Evolutionary conservation across 2,888 invertebrate genomes (phyloP).

Genomic region (Clistopyga incitator): DNA sequence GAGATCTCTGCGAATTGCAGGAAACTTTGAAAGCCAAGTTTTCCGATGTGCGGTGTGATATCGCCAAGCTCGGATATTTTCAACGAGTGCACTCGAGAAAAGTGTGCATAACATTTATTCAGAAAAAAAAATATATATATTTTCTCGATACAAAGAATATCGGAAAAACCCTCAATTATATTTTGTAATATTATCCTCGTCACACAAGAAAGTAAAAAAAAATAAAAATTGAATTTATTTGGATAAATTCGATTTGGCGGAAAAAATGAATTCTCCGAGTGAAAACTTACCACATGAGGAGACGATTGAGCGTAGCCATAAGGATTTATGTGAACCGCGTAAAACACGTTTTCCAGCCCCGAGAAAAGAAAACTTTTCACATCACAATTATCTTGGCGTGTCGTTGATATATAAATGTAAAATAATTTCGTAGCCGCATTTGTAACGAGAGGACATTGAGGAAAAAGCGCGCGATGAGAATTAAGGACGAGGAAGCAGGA

Average conservation of each 20-base stretch:
- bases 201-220: too few species aligned
- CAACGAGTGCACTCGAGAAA: background rate
- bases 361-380: background rate
- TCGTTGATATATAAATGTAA: background rate
- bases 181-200: too few species aligned
- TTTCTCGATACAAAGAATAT: background rate
- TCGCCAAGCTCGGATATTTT: background rate
- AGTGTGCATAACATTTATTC: background rate
- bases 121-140: background rate
- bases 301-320: conserved; percentile 5
- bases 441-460: background rate
- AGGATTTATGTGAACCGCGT: background rate
- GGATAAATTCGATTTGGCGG: too few species aligned
- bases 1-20: background rate
- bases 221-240: too few species aligned
- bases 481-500: background rate
- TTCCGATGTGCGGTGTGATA: background rate
- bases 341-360: background rate
- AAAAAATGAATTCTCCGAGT: background rate
- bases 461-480: background rate
- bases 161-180: background rate
- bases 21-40: conserved; percentile 3
- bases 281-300: conserved; percentile 49
- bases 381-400: background rate
- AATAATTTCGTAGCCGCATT: conserved; percentile 5